Percentiles rank a stretch among this genome's conserved stretches.
phyloP scores from a whole-genome alignment of 2,888 invertebrate genomes.

The Chrysolina haemoptera region DNA sequence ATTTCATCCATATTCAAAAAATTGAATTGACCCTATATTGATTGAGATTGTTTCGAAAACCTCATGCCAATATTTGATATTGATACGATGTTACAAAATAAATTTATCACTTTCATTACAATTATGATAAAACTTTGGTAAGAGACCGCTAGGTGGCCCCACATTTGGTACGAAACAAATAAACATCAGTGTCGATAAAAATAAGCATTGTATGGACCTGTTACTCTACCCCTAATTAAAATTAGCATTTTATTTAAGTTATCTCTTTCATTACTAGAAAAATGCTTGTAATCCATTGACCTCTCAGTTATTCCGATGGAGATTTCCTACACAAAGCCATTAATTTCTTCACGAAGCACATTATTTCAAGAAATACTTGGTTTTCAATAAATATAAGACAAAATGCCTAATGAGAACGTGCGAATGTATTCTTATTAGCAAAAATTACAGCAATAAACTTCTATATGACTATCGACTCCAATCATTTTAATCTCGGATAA shows the following conservation, averaged over 20 bases:
- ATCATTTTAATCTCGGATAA: slow-evolving; percentile 26
- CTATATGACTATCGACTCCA: slow-evolving; percentile 25
- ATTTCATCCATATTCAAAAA: no score
- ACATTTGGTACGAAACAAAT: no score
- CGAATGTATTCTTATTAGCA: slow-evolving; percentile 34
- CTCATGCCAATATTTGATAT: no score
- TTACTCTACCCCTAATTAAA: no score
- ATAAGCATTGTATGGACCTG: background rate
- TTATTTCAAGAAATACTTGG: slow-evolving; percentile 18
- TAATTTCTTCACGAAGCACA: background rate
- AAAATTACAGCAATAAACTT: slow-evolving; percentile 34
- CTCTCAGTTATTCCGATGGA: background rate
- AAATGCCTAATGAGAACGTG: slow-evolving; percentile 36
- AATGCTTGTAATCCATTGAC: background rate
- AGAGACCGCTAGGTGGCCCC: no score
- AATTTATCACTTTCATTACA: no score
- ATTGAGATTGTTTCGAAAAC: no score
- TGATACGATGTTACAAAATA: no score
- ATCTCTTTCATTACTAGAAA: background rate
- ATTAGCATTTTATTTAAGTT: background rate
- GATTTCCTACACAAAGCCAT: slow-evolving; percentile 6
- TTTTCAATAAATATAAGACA: slow-evolving; percentile 35
- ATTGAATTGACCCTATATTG: no score
- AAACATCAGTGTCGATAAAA: no score
- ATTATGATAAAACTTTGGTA: no score